Evolutionary conservation across 2,113 vertebrate genomes (phyloP).

Genomic region (Emydura subglobosa): DNA sequence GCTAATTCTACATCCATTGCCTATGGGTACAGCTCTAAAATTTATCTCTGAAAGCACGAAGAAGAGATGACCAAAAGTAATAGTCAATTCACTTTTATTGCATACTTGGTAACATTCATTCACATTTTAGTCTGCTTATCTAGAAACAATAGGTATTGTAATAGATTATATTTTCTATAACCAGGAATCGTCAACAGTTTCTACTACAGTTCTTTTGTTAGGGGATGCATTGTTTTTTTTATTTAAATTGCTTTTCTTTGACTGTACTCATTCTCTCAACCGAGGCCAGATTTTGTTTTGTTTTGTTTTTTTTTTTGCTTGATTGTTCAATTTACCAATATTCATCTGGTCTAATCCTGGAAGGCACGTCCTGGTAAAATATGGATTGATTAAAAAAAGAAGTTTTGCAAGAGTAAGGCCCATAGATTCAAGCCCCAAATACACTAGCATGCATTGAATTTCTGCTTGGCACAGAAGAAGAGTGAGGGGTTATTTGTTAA

Average conservation of each 20-base stretch:
- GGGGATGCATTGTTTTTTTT: background rate
- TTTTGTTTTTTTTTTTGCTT: background rate
- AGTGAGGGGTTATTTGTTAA: background rate
- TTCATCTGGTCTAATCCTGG: background rate
- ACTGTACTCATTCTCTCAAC: background rate
- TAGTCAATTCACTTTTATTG: background rate
- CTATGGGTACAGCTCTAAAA: background rate
- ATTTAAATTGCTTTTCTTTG: background rate
- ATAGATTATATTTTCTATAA: background rate
- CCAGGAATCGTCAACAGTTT: background rate
- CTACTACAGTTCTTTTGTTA: background rate
- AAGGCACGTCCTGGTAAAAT: background rate
- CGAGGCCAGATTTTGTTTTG: background rate
- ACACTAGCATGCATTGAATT: background rate
- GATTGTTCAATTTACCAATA: background rate
- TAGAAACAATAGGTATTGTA: background rate
- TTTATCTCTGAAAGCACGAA: background rate
- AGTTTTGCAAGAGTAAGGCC: background rate
- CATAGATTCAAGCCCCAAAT: background rate
- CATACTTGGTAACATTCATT: background rate
- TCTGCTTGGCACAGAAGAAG: background rate
- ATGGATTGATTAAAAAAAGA: background rate
- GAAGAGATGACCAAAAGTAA: slow-evolving; percentile 30
- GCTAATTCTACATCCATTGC: slow-evolving; percentile 25
- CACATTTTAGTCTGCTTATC: background rate